Percentiles rank a stretch among this genome's conserved stretches.
Evolutionary conservation across 2,888 invertebrate species (phyloP).

Genomic region (Dendrolimus houi): DNA sequence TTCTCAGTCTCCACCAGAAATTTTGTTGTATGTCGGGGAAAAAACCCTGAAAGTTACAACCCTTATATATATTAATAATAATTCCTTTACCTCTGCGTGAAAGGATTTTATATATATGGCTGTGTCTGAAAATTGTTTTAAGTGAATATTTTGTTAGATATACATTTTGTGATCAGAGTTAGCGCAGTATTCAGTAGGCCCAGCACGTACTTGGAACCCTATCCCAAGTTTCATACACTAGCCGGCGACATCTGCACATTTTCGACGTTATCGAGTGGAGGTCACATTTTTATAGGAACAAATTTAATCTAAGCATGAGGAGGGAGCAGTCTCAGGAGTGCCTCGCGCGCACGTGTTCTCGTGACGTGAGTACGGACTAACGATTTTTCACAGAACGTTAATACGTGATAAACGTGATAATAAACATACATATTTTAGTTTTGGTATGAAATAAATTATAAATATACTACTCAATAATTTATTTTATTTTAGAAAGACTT

Average conservation of each 20-base stretch:
- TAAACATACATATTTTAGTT: background rate
- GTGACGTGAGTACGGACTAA: conserved; percentile 55
- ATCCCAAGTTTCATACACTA: conserved; percentile 61
- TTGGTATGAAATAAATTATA: too few species aligned
- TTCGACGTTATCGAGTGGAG: conserved; percentile 61
- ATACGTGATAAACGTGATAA: too few species aligned
- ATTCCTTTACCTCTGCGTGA: too few species aligned
- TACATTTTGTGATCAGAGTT: background rate
- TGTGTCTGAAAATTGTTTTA: background rate
- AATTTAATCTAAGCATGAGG: conserved; percentile 69
- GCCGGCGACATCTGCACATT: conserved; percentile 68
- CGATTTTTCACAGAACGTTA: conserved; percentile 59
- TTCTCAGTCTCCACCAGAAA: too few species aligned
- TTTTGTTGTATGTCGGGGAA: too few species aligned
- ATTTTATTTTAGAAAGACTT: too few species aligned
- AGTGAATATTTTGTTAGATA: background rate
- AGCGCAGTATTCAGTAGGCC: conserved; percentile 46
- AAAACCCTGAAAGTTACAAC: too few species aligned
- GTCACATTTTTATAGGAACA: conserved; percentile 68
- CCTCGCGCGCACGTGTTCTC: conserved; percentile 53
- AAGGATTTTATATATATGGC: too few species aligned
- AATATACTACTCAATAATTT: too few species aligned
- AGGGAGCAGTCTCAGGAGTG: conserved; percentile 68
- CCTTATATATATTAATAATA: too few species aligned
- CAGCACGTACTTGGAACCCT: conserved; percentile 53